Evolutionary conservation across 2,797 vertebrate species (phyloP), one percentile per base, ranked within the genome.

Genomic region (Pangasius macronema): DNA sequence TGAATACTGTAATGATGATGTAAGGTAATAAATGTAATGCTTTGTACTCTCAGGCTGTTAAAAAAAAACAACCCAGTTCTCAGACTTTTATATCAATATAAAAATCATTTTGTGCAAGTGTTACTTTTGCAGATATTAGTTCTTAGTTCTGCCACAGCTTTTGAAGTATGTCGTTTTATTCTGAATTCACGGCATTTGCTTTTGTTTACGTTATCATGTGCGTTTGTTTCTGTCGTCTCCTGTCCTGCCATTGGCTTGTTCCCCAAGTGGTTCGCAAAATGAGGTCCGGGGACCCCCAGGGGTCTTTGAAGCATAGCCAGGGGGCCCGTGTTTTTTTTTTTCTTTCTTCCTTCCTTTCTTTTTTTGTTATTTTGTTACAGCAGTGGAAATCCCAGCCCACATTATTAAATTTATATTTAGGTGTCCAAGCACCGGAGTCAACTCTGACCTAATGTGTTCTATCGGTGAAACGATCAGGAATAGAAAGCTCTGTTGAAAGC

Each of bases 161-260:
- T 39, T 39, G 39, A 39, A 39, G 39, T 39, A 4, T 30, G 46
- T 53, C 27, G 11, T 39, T 39, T 57, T 57, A 22, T 36, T 24
- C 59, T 24, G 33, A 80, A 80, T 79, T 57, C 18, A 57, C 9
- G 14, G 9, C n/a, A 55, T 55, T 49, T 77, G 75, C 75, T 80
- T 59, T 59, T 36, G 24, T 55, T 79, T 57, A 79, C 4, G 10
- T 53, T 49, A 75, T n/a, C 24, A 49, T n/a, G 42, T 75, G 72
- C 72, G 20, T 77, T 77, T 77, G 76, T 36, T 77, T 77, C 49
- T 20, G 14, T 77, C 75, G 11, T 75, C 22, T 36, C n/a, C 73
- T 77, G 46, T 53, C 49, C n/a, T 30, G 13, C 24, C 20, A 80
- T 39, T 80, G 22, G 53, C 6, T 59, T 80, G 33, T 39, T 57